Evolutionary conservation across 2,888 invertebrate species (phyloP).

Genomic region (Drosophila lacicola): DNA sequence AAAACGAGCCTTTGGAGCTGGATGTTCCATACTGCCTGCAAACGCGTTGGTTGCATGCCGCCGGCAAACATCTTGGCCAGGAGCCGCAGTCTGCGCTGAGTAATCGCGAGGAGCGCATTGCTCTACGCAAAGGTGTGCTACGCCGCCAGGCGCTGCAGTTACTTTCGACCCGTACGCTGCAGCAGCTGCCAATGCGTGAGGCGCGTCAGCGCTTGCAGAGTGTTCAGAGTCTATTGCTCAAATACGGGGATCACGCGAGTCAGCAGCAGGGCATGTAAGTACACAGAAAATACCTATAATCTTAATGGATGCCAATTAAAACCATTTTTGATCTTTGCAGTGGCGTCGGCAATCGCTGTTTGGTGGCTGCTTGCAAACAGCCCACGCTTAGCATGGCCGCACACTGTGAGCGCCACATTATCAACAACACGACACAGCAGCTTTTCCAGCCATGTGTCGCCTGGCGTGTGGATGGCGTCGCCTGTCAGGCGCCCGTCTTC

Average conservation of each 20-base stretch:
- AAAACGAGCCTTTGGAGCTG: constrained; percentile 44
- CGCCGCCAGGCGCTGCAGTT: constrained; percentile 83
- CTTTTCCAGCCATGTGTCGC: constrained; percentile 93
- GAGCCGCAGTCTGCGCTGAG: constrained; percentile 10
- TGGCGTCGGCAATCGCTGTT: constrained; percentile 79
- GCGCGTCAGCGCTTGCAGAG: constrained; percentile 81
- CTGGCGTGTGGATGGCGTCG: constrained; percentile 91
- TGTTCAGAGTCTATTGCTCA: constrained; percentile 82
- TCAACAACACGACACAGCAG: constrained; percentile 93
- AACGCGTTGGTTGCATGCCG: constrained; percentile 77
- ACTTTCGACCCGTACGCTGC: constrained; percentile 79
- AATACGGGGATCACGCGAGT: constrained; percentile 77
- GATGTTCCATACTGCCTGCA: constrained; percentile 81
- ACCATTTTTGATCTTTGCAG: constrained; percentile 29
- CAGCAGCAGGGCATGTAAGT: constrained; percentile 75
- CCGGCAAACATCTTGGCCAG: constrained; percentile 28
- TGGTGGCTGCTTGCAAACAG: constrained; percentile 75
- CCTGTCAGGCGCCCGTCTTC: constrained; percentile 92
- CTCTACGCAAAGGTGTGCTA: constrained; percentile 79
- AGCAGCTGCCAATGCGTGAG: constrained; percentile 72
- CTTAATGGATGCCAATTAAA: not conserved
- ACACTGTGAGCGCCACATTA: constrained; percentile 94
- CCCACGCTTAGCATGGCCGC: constrained; percentile 87
- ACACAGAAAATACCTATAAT: not conserved
- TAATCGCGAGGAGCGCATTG: constrained; percentile 83